These are phyloP conservation scores for Panagrolaimus sp. DNA, from an alignment of 1,140 invertebrate genomes.

Conservation along the genomic window DNA sequence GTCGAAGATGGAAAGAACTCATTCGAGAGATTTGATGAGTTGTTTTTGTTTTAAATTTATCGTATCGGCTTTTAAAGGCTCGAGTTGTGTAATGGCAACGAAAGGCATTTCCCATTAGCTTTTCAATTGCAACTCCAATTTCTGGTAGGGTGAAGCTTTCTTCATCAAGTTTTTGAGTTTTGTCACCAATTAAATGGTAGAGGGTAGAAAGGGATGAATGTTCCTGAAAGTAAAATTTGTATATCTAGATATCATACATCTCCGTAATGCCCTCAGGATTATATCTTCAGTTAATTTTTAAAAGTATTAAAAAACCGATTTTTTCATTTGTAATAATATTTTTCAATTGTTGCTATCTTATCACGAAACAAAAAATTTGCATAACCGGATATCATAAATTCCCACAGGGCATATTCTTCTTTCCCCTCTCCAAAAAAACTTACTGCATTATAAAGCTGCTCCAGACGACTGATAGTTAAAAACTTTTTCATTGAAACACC, in stretches of 20 bases:
- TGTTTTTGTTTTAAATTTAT: constrained; percentile 75
- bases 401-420: no score
- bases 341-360: no score
- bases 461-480: constrained; percentile 82
- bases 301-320: no score
- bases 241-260: no score
- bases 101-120: constrained; percentile 91
- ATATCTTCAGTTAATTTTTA: no score
- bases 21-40: constrained; percentile 47
- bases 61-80: constrained; percentile 80
- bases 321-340: no score
- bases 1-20: constrained; percentile 12
- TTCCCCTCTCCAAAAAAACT: neutral
- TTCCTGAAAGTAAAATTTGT: no score
- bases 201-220: neutral
- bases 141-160: constrained; percentile 85
- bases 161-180: constrained; percentile 46
- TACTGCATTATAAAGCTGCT: constrained; percentile 78
- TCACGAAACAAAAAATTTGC: no score
- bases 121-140: constrained; percentile 88
- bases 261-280: no score
- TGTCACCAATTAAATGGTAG: constrained; percentile 7
- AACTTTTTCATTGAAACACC: constrained; percentile 97
- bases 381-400: no score
- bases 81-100: constrained; percentile 79